Conservation (phyloP, 2,797 vertebrate genomes). For the Galago senegalensis region DNA sequence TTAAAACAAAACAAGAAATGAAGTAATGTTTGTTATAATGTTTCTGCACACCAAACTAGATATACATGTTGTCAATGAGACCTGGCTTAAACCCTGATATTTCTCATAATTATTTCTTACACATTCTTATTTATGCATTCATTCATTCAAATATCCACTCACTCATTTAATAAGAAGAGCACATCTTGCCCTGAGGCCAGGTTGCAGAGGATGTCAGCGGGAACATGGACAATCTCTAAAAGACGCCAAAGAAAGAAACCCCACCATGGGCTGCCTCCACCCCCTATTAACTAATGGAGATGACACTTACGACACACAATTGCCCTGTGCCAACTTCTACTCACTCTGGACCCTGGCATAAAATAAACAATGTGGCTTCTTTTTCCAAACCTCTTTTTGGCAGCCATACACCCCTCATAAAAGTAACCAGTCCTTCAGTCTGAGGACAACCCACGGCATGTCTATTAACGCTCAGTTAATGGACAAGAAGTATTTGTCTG, state of each 20-base stretch:
- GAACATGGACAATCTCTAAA: background rate
- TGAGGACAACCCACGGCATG: background rate
- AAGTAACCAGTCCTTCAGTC: background rate
- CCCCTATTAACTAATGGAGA: background rate
- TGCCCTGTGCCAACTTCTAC: background rate
- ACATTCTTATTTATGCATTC: background rate
- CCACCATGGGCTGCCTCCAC: background rate
- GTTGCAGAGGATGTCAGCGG: background rate
- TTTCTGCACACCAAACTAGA: background rate
- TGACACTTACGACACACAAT: background rate
- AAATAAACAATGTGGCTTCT: background rate
- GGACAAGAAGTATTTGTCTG: background rate
- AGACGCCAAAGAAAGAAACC: background rate
- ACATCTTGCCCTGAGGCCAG: background rate
- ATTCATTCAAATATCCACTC: slow-evolving; percentile 39
- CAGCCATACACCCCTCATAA: background rate
- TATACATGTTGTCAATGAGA: slow-evolving; percentile 7
- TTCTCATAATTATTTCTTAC: slow-evolving; percentile 8
- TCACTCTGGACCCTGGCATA: background rate
- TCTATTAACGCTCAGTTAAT: background rate
- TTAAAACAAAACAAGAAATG: slow-evolving; percentile 27
- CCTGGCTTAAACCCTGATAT: slow-evolving; percentile 14
- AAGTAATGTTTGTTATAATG: background rate
- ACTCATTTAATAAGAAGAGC: background rate
- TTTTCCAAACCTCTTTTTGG: background rate